Evolutionary conservation across 2,113 vertebrate genomes (phyloP).

Genomic region (Mastomys coucha): DNA sequence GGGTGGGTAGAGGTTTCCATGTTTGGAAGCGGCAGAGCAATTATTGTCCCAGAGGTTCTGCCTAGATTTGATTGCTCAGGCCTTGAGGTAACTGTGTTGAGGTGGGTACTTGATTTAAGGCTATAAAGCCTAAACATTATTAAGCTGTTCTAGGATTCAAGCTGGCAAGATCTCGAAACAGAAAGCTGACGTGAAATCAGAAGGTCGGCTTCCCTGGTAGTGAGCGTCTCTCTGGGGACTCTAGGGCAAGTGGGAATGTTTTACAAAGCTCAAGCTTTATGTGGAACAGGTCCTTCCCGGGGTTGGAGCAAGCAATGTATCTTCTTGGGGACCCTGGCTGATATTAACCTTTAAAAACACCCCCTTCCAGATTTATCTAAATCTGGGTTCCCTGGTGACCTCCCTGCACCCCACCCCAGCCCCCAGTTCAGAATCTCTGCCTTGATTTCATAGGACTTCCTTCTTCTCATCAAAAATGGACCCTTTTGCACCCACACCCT

Average conservation of each 20-base stretch:
- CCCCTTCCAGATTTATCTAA: not conserved
- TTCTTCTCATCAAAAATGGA: not conserved
- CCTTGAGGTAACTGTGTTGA: not conserved
- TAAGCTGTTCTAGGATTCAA: not conserved
- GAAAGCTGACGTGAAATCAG: not conserved
- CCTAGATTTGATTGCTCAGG: not conserved
- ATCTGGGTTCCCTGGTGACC: not conserved
- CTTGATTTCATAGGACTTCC: not conserved
- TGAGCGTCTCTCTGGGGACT: not conserved
- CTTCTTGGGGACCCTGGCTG: not conserved
- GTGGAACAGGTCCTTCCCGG: not conserved
- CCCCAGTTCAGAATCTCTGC: not conserved
- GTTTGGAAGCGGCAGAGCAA: not conserved
- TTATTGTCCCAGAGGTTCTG: not conserved
- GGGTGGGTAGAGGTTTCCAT: not conserved
- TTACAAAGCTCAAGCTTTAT: not conserved
- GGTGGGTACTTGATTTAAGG: fast-evolving
- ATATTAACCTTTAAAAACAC: not conserved
- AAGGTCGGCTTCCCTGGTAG: not conserved
- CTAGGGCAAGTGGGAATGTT: not conserved
- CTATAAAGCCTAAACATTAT: not conserved
- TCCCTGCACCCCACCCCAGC: not conserved
- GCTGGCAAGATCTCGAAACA: not conserved
- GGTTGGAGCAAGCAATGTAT: fast-evolving
- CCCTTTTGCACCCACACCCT: not conserved